phyloP scores from a whole-genome alignment of 1,140 invertebrate genomes.

The Cylas formicarius region DNA sequence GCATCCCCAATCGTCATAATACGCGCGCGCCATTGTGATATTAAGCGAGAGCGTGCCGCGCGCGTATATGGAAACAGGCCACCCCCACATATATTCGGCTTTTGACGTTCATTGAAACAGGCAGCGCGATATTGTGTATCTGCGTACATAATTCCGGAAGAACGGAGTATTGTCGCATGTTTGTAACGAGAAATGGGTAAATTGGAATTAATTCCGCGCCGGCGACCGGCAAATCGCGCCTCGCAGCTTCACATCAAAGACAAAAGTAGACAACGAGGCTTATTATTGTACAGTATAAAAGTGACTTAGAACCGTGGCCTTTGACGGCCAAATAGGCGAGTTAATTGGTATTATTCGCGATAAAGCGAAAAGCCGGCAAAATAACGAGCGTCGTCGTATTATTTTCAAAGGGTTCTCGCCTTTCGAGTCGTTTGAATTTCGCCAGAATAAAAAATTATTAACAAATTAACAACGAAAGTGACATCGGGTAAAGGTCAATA shows the following conservation, averaged over 20 bases:
- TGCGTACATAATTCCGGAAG: conserved; percentile 20
- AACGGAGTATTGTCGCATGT: conserved; percentile 11
- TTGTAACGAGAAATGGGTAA: conserved; percentile 15
- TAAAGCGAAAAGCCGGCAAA: conserved; percentile 18
- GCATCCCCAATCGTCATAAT: no score
- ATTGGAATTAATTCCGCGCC: conserved; percentile 20
- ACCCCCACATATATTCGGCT: conserved; percentile 7
- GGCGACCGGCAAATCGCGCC: conserved; percentile 17
- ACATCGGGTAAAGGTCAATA: no score
- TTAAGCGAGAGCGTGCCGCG: no score
- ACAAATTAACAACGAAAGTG: no score
- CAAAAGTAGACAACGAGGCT: conserved; percentile 11
- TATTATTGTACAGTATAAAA: conserved; percentile 12
- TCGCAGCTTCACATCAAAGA: conserved; percentile 22
- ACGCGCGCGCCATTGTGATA: no score
- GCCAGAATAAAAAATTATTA: no score
- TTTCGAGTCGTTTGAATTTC: no score
- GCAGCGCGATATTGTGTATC: conserved; percentile 16
- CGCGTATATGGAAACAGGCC: not conserved
- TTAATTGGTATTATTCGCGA: conserved; percentile 22
- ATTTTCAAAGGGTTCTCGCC: no score
- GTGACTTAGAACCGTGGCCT: conserved; percentile 16
- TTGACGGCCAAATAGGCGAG: conserved; percentile 11
- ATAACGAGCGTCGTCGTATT: conserved; percentile 14
- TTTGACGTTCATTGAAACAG: conserved; percentile 21